phyloP scores from a whole-genome alignment of 2,888 invertebrate species.

The Rhagonycha fulva region DNA sequence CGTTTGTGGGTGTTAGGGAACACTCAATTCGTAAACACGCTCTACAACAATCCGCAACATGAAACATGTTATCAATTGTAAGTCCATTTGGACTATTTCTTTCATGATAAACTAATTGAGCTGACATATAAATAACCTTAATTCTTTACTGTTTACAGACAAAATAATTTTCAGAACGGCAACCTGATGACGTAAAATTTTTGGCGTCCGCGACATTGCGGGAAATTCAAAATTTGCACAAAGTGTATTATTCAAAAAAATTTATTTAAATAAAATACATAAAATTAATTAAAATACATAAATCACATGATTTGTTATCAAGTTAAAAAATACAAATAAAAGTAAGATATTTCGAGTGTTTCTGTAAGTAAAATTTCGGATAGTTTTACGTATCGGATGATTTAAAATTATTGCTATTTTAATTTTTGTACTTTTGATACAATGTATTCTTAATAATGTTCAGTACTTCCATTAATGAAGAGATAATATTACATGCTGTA shows the following conservation, averaged over 20 bases:
- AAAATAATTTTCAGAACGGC: slow-evolving; percentile 18
- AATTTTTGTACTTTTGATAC: neutral
- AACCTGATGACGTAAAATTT: slow-evolving; percentile 1
- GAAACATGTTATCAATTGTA: slow-evolving; percentile 41
- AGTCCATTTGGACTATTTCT: slow-evolving; percentile 38
- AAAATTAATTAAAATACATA: neutral
- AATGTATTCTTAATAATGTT: neutral
- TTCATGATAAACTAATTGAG: slow-evolving; percentile 36
- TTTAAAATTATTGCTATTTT: neutral
- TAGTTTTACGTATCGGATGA: neutral
- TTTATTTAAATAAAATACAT: neutral
- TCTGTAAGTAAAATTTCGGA: neutral
- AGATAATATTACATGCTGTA: neutral
- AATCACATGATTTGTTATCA: neutral
- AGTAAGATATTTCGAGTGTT: neutral
- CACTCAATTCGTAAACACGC: slow-evolving; percentile 50
- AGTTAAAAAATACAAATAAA: neutral
- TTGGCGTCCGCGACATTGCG: neutral
- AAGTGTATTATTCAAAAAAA: neutral
- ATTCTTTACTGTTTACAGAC: slow-evolving; percentile 33
- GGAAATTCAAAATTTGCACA: slow-evolving; percentile 5
- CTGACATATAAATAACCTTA: slow-evolving; percentile 40
- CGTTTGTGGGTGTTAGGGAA: slow-evolving; percentile 47
- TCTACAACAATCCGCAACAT: slow-evolving; percentile 49
- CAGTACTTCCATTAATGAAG: neutral